phyloP scores from a whole-genome alignment of 2,113 vertebrate genomes.

The Xiphophorus maculatus region DNA sequence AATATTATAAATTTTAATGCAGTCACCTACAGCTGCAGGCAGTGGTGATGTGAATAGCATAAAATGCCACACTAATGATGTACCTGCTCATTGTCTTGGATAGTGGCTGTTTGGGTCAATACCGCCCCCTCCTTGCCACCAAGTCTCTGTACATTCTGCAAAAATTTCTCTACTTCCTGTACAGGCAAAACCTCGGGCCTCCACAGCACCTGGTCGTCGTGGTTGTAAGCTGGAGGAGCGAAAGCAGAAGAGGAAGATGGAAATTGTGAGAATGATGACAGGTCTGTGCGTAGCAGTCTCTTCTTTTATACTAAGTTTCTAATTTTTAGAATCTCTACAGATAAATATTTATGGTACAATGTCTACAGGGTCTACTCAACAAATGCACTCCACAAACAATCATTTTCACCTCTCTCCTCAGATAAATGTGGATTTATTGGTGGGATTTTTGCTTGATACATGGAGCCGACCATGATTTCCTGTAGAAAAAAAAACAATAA shows the following conservation, averaged over 20 bases:
- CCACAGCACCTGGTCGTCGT: conserved; percentile 94
- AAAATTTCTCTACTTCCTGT: conserved; percentile 89
- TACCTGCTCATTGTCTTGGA: conserved; percentile 94
- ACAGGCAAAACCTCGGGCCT: conserved; percentile 84
- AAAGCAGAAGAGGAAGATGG: not conserved
- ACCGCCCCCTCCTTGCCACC: conserved; percentile 73
- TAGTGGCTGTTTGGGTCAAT: conserved; percentile 71
- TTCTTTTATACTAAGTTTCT: too few species aligned
- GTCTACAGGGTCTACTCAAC: too few species aligned
- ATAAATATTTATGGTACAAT: not conserved
- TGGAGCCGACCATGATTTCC: conserved; percentile 95
- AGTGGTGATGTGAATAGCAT: not conserved
- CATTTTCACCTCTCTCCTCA: conserved; percentile 84
- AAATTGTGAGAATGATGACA: not conserved
- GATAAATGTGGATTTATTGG: conserved; percentile 75
- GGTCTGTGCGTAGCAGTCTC: not conserved
- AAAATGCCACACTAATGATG: not conserved
- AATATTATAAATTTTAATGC: not conserved
- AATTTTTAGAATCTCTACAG: not conserved
- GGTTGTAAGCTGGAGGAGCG: conserved; percentile 81
- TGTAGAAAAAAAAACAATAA: conserved; percentile 59
- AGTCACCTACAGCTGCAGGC: not conserved
- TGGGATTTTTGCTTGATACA: conserved; percentile 91
- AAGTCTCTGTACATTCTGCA: conserved; percentile 82
- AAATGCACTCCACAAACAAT: too few species aligned